Evolutionary conservation across 2,113 vertebrate genomes (phyloP).

Genomic region (Sphaerodactylus townsendi): DNA sequence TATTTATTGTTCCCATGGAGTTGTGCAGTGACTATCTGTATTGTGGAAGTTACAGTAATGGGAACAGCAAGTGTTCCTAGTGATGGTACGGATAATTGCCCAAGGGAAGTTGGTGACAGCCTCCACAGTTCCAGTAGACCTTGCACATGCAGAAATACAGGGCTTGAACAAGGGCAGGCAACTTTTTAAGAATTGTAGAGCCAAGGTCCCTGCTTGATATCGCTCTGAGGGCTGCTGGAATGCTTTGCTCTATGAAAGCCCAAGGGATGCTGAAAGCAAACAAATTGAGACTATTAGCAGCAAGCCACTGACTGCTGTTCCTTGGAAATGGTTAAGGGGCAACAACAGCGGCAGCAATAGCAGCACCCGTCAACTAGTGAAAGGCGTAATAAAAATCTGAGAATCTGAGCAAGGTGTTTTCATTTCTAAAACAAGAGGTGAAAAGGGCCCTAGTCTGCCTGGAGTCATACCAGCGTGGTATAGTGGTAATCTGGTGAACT

Average conservation of each 20-base stretch:
- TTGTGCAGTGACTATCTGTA: constrained; percentile 18
- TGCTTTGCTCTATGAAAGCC: constrained; percentile 34
- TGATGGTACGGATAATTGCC: constrained; percentile 50
- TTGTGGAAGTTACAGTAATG: constrained; percentile 21
- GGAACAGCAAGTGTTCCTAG: constrained; percentile 31
- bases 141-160: constrained; percentile 43
- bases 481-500: too few relatives aligned
- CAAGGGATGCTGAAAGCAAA: not conserved
- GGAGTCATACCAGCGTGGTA: not conserved
- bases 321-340: not conserved
- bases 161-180: constrained; percentile 41
- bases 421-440: not conserved
- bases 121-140: constrained; percentile 39
- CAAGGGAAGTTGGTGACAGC: constrained; percentile 35
- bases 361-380: constrained; percentile 10
- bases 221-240: constrained; percentile 20
- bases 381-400: not conserved
- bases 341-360: not conserved
- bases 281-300: not conserved
- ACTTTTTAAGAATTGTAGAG: constrained; percentile 50
- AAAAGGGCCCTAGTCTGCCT: not conserved
- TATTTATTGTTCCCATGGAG: not conserved
- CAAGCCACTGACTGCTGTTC: constrained; percentile 2
- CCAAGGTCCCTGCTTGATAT: constrained; percentile 20
- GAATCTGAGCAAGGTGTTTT: not conserved